Percentiles rank a stretch among this genome's conserved stretches.
These are phyloP conservation scores for Euclidia mi DNA, from an alignment of 2,888 invertebrate genomes.

Conservation along the genomic window DNA sequence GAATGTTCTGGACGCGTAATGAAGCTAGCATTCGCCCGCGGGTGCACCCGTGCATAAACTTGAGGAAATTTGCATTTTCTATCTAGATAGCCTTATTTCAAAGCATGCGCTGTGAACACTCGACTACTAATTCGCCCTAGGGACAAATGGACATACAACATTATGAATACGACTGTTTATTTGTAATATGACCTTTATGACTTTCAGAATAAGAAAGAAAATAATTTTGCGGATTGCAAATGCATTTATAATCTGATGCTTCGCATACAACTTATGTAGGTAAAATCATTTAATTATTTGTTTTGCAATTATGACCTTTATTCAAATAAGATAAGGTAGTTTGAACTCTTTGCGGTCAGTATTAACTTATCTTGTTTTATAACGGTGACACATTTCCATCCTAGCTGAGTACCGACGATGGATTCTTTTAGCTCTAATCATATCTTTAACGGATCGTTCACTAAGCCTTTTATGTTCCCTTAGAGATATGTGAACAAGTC, in stretches of 20 bases:
- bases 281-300: neutral
- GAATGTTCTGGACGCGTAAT: slow-evolving; percentile 45
- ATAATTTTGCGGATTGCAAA: neutral
- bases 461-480: no score
- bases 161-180: neutral
- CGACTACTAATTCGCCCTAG: slow-evolving; percentile 70
- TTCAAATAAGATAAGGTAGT: rapidly evolving
- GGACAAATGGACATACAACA: slow-evolving; percentile 42
- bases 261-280: slow-evolving; percentile 15
- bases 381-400: slow-evolving; percentile 34
- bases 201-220: slow-evolving; percentile 18
- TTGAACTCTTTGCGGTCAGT: neutral
- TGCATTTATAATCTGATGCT: slow-evolving; percentile 13
- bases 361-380: neutral
- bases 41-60: slow-evolving; percentile 57
- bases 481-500: no score
- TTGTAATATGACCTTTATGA: neutral
- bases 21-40: slow-evolving; percentile 53
- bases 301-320: slow-evolving; percentile 6
- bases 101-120: slow-evolving; percentile 62
- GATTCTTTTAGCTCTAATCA: slow-evolving; percentile 31
- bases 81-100: slow-evolving; percentile 68
- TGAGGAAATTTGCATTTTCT: slow-evolving; percentile 71
- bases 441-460: slow-evolving; percentile 22
- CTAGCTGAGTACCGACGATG: slow-evolving; percentile 34